Evolutionary conservation across 2,888 invertebrate genomes (phyloP), one percentile per base, ranked within the genome.

Genomic region (Volucella inflata): DNA sequence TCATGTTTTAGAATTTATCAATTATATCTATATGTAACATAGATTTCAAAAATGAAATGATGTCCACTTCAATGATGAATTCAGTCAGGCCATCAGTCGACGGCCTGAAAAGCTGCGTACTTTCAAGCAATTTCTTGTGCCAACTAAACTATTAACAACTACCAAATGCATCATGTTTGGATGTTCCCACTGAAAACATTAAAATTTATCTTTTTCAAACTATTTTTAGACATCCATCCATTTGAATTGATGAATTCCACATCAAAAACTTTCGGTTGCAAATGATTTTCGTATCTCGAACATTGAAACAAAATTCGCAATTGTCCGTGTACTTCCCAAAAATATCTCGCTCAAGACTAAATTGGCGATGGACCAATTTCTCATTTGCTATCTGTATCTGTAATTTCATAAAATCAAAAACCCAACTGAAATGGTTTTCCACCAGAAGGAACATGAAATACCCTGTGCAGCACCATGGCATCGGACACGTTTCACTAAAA

Each of bases 401-500:
- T 75, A 57, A 53, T 60, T 57, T 72, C 55, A 8, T 44, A 55
- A 40, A 51, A 51, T 21, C 38, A 21, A 46, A 16, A 3, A 30
- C 36, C 14, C 38, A 65, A 72, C 36, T 38, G 48, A 36, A 67
- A 67, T 46, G 36, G 30, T 8, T 14, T 60, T 46, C 50, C n/a
- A 16, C 40, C 3, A 62, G 44, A 14, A 21, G 44, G 55, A 55
- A 30, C 59, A 16, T 11, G 36, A 60, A 60, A 59, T 40, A 40
- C 40, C 46, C 60, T 74, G 48, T 55, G 67, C 57, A 46, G n/a
- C 21, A 6, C 42, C 60, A 30, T 30, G 6, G 74, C 71, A 72
- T 64, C 57, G 44, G 46, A 74, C 62, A 67, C 51, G 46, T 64
- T 51, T 38, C 17, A 42, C 72, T 64, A 81, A 85, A 81, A 74